Percentiles rank a stretch among this genome's conserved stretches.
Evolutionary conservation across 64 coral and sea anemone genomes (phyloP).

Genomic region (Astreopora myriophthalma): DNA sequence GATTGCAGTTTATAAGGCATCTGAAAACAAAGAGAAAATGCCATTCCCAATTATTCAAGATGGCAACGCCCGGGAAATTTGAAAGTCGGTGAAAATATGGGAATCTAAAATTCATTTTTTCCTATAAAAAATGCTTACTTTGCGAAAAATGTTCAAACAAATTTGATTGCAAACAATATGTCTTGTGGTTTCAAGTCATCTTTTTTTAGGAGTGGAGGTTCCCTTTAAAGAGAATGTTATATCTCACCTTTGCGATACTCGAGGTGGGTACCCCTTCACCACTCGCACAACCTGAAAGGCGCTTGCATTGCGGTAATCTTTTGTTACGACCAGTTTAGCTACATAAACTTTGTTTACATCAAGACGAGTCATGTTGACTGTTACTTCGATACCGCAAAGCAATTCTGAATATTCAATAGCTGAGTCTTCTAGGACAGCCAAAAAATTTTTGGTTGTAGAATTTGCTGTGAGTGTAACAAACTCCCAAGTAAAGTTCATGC

Average conservation of each 20-base stretch:
- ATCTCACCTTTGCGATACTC: constrained; percentile 1
- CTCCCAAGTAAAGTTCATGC: constrained; percentile 31
- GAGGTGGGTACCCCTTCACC: constrained; percentile 19
- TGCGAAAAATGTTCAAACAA: no score
- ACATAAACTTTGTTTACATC: not conserved
- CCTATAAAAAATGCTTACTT: no score
- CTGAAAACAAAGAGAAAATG: not conserved
- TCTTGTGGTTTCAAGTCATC: no score
- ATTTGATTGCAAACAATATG: no score
- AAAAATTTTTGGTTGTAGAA: not conserved
- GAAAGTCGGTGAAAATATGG: no score
- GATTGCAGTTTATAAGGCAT: constrained; percentile 3
- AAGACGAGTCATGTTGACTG: not conserved
- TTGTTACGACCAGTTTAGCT: constrained; percentile 1
- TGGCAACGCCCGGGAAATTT: no score
- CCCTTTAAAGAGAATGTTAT: not conserved
- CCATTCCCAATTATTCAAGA: no score
- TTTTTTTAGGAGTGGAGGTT: no score
- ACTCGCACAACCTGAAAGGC: not conserved
- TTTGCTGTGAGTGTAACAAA: not conserved
- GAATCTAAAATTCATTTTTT: no score
- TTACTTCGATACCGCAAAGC: not conserved
- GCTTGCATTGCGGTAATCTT: not conserved
- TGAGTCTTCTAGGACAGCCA: not conserved
- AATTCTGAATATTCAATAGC: not conserved